Conservation (phyloP, 1,140 invertebrate genomes). For the Lepidurus arcticus region DNA sequence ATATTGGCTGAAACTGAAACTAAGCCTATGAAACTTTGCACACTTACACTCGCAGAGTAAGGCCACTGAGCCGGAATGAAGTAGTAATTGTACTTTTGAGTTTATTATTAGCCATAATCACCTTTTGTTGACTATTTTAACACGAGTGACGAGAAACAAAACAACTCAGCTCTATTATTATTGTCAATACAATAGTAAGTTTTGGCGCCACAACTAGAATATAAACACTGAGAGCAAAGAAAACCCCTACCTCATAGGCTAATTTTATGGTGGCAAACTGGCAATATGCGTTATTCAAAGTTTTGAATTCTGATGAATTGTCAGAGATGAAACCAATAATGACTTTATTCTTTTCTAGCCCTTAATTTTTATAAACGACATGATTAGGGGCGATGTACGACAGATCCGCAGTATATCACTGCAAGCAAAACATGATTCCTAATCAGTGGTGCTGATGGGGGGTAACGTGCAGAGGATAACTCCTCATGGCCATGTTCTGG, state of each 20-base stretch:
- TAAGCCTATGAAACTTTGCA: not conserved
- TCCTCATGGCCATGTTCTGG: no score
- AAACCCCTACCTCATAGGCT: not conserved
- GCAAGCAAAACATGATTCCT: not conserved
- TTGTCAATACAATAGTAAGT: not conserved
- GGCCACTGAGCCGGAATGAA: not conserved
- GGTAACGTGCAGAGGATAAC: no score
- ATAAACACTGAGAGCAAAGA: not conserved
- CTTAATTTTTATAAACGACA: not conserved
- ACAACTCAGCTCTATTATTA: not conserved
- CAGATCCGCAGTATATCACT: not conserved
- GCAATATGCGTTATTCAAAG: no score
- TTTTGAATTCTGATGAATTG: no score
- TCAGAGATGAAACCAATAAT: no score
- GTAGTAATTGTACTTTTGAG: not conserved
- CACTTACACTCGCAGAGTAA: constrained; percentile 43
- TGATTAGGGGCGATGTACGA: not conserved
- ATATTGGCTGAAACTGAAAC: constrained; percentile 31
- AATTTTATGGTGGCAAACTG: not conserved
- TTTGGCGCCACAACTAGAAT: not conserved
- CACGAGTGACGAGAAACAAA: no score
- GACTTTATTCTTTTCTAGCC: not conserved
- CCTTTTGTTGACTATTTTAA: no score
- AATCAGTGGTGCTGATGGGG: no score
- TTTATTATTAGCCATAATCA: not conserved